Conservation (phyloP, 2,888 invertebrate species). For the Tillus elongatus region DNA sequence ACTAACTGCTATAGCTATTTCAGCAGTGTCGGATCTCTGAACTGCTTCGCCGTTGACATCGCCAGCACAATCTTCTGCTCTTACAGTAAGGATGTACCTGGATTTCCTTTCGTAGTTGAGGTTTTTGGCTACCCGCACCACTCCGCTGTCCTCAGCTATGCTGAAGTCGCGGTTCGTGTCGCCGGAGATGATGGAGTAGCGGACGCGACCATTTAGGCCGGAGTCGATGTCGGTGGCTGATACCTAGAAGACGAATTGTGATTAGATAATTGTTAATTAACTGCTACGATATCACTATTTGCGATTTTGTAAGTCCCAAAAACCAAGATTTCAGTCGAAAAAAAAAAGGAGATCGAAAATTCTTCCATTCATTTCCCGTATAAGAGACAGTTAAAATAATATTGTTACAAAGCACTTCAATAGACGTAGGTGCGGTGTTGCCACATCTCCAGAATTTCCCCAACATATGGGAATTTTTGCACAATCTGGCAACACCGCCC, state of each 20-base stretch:
- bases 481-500: no score
- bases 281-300: no score
- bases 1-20: constrained; percentile 73
- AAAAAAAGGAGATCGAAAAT: no score
- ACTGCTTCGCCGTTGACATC: constrained; percentile 45
- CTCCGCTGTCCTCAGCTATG: constrained; percentile 85
- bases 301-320: no score
- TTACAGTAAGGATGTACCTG: constrained; percentile 72
- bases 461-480: no score
- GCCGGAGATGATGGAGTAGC: constrained; percentile 81
- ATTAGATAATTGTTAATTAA: not conserved
- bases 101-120: constrained; percentile 86
- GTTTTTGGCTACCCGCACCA: constrained; percentile 84
- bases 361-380: no score
- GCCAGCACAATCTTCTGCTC: constrained; percentile 80
- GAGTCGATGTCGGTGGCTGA: constrained; percentile 85
- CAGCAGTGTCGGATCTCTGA: constrained; percentile 62
- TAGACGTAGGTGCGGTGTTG: no score
- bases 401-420: no score
- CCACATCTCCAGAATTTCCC: no score
- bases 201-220: constrained; percentile 81
- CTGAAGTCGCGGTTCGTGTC: constrained; percentile 87
- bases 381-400: no score
- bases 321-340: no score
- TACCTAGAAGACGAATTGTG: constrained; percentile 49